phyloP scores from a whole-genome alignment of 2,113 vertebrate genomes.

The Cyprinodon brontotheroides region DNA sequence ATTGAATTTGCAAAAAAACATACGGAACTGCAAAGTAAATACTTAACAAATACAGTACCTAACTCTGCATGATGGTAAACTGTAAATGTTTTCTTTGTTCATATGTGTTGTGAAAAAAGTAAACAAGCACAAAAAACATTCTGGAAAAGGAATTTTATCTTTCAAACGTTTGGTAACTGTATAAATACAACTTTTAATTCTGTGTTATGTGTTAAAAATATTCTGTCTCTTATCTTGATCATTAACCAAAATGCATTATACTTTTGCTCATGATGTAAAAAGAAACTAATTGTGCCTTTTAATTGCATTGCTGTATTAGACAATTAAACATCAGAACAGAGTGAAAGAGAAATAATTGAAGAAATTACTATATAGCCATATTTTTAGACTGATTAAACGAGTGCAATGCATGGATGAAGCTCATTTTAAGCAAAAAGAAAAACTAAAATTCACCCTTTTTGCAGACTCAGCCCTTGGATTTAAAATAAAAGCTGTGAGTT shows the following conservation, averaged over 20 bases:
- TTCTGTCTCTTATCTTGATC: background rate
- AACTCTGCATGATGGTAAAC: background rate
- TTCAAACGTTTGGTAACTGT: too few species aligned
- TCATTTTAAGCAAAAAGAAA: constrained; percentile 4
- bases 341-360: background rate
- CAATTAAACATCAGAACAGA: constrained; percentile 3
- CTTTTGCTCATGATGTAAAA: constrained; percentile 2
- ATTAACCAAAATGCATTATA: constrained; percentile 5
- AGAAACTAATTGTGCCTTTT: background rate
- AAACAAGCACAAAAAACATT: background rate
- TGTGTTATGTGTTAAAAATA: background rate
- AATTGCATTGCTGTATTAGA: background rate
- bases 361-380: background rate
- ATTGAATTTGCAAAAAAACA: background rate
- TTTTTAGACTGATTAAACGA: background rate
- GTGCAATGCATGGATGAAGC: background rate
- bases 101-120: background rate
- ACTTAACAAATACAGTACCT: background rate
- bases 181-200: too few species aligned
- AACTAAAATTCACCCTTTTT: background rate
- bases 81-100: background rate
- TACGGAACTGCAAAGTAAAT: background rate
- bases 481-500: constrained; percentile 44
- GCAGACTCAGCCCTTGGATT: constrained; percentile 14
- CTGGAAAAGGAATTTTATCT: too few species aligned